phyloP scores from a whole-genome alignment of 2,113 vertebrate species.

The Galemys pyrenaicus region DNA sequence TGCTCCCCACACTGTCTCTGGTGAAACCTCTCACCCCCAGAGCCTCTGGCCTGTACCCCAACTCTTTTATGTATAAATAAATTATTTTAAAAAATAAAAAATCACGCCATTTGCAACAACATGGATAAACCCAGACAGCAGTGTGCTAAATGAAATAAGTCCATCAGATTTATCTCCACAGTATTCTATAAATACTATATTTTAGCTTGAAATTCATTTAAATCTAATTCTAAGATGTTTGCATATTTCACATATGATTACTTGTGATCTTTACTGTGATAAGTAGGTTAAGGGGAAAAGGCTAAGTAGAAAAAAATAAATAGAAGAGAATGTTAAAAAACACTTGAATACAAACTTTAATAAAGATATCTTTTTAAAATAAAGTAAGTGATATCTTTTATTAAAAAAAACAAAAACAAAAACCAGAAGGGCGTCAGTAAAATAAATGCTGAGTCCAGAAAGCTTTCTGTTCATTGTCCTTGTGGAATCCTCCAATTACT shows the following conservation, averaged over 20 bases:
- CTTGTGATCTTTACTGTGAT: not conserved
- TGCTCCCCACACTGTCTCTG: too few relatives aligned
- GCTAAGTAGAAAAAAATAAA: not conserved
- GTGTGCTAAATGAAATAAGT: too few relatives aligned
- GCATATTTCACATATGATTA: not conserved
- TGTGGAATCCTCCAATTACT: not conserved
- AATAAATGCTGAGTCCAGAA: not conserved
- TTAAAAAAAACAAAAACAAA: not conserved
- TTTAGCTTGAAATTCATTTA: constrained; percentile 36
- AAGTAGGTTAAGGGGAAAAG: not conserved
- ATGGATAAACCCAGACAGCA: too few relatives aligned
- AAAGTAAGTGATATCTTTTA: not conserved
- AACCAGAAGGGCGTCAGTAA: not conserved
- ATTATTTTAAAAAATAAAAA: too few relatives aligned
- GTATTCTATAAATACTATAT: too few relatives aligned
- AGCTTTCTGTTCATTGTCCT: not conserved
- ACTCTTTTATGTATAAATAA: too few relatives aligned
- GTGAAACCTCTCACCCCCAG: too few relatives aligned
- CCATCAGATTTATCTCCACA: too few relatives aligned
- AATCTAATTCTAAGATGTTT: constrained; percentile 2
- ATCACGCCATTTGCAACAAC: too few relatives aligned
- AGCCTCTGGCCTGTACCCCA: too few relatives aligned
- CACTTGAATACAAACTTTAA: not conserved
- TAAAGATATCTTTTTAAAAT: not conserved
- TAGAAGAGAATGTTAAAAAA: not conserved